These are phyloP conservation scores for Vesta saturnalis DNA, from an alignment of 2,888 invertebrate genomes.

Conservation along the genomic window DNA sequence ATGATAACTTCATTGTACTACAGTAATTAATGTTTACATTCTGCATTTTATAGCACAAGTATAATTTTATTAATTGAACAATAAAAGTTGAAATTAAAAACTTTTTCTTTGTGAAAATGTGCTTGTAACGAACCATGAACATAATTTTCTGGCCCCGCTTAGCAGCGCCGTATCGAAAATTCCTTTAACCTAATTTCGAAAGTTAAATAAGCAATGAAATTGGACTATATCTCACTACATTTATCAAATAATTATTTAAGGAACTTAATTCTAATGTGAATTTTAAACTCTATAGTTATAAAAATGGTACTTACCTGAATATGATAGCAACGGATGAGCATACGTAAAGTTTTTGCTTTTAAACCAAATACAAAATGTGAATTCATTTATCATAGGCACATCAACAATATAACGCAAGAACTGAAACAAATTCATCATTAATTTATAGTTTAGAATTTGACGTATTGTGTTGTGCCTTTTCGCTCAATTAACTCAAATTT, in stretches of 20 bases:
- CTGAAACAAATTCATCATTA: conserved; percentile 51
- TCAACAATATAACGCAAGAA: conserved; percentile 64
- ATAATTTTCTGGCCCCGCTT: no score
- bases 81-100: background rate
- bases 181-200: no score
- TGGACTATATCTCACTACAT: no score
- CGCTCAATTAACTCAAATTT: no score
- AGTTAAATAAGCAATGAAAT: no score
- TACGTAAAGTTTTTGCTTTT: conserved; percentile 64
- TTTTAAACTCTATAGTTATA: no score
- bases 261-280: no score
- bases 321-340: conserved; percentile 66
- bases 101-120: background rate
- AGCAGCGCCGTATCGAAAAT: no score
- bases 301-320: conserved; percentile 64
- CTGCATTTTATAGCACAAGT: background rate
- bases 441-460: no score
- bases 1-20: no score
- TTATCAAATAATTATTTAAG: no score
- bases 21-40: background rate
- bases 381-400: conserved; percentile 65
- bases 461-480: no score
- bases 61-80: conserved; percentile 1
- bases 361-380: conserved; percentile 68
- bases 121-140: background rate